A percentile compares a stretch with the other conserved stretches of the same genome.
Conservation (phyloP, 37 sponge, comb jelly and placozoan species). For the Geodia barretti region DNA sequence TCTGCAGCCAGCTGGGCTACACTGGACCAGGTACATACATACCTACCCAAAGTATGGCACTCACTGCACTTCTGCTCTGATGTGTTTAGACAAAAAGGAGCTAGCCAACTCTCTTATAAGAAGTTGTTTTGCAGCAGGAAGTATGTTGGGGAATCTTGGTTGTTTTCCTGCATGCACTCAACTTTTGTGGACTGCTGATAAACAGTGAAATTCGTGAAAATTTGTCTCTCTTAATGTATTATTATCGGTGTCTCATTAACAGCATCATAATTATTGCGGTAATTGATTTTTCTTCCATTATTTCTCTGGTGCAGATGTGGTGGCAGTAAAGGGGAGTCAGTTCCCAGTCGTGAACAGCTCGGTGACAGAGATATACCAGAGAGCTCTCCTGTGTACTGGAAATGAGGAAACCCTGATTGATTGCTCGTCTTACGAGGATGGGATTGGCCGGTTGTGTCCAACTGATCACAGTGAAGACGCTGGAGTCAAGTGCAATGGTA, state of each 20-base stretch:
- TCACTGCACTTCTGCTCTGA: too few relatives aligned
- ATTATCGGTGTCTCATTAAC: neutral
- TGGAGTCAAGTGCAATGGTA: conserved; percentile 29
- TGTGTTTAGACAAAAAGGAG: too few relatives aligned
- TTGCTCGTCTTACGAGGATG: neutral
- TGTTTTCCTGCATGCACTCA: too few relatives aligned
- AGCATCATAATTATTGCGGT: neutral
- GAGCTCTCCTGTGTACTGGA: conserved; percentile 5
- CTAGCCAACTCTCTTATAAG: too few relatives aligned
- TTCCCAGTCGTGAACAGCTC: neutral
- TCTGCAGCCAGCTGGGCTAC: conserved; percentile 43
- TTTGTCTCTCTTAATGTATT: too few relatives aligned
- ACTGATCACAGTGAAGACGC: conserved; percentile 31
- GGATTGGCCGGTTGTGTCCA: neutral
- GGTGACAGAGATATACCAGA: neutral
- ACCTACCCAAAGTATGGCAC: too few relatives aligned
- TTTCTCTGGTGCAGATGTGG: neutral
- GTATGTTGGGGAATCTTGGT: too few relatives aligned
- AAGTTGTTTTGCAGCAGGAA: too few relatives aligned
- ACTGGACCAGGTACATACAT: neutral
- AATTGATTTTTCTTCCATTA: neutral
- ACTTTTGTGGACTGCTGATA: too few relatives aligned
- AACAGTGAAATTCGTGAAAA: too few relatives aligned
- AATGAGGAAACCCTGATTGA: neutral
- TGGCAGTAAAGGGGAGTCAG: neutral